phyloP scores from a whole-genome alignment of 2,888 invertebrate species.

The Dysmachus trigonus region DNA sequence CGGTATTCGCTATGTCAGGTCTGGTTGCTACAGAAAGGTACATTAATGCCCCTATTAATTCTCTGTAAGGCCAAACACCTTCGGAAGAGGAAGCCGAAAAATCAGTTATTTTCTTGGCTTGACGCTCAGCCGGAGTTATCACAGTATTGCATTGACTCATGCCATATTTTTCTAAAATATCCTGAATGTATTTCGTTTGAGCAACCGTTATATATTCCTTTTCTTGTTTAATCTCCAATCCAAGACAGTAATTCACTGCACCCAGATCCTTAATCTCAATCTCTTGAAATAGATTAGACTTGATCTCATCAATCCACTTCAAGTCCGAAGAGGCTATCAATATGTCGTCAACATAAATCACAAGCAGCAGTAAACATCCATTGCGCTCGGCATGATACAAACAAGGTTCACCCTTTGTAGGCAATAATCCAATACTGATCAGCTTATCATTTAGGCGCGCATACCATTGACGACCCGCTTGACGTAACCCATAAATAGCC shows the following conservation, averaged over 20 bases:
- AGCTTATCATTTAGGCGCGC: neutral
- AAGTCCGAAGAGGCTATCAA: neutral
- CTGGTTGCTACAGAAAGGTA: too few species aligned
- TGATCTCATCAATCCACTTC: neutral
- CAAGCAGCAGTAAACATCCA: neutral
- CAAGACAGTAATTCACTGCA: neutral
- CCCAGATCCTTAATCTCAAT: slow-evolving; percentile 24
- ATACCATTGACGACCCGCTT: neutral
- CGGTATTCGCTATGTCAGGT: too few species aligned
- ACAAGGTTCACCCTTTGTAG: neutral
- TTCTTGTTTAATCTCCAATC: neutral
- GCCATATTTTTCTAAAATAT: neutral
- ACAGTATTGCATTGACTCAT: neutral
- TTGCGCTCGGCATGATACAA: neutral
- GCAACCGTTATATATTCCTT: neutral
- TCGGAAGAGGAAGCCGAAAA: too few species aligned
- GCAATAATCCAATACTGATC: neutral
- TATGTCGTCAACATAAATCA: neutral
- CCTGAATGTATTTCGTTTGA: neutral
- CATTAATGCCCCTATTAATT: too few species aligned
- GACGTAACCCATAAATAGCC: neutral
- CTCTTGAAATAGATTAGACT: neutral
- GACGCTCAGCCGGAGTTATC: neutral
- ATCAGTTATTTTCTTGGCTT: neutral
- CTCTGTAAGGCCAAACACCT: too few species aligned